Base-by-base conservation (phyloP, 2,113 vertebrate genomes). In the Epinephelus moara region DNA sequence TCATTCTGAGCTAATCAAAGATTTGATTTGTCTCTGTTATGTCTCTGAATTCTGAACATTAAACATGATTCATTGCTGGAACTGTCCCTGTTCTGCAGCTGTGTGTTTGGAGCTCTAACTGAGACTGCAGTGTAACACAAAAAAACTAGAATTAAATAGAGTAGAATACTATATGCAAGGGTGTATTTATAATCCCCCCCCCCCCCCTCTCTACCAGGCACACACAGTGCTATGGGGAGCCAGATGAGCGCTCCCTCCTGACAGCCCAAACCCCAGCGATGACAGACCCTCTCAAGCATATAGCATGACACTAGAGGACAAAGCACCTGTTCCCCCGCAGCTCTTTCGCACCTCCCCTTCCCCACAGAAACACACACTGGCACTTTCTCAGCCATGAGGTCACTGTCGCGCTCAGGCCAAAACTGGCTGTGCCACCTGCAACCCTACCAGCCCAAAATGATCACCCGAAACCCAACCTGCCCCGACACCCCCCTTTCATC, bases 251-350 rank as follows among this genome's bases (percentile, higher is more conserved):
- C 57, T 82, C 70, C 66, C 90, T 89, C 53, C 71, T 87, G 84
- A 92, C 88, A 85, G n/a, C 61, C 3, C 0, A 67, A 85, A 85
- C 63, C 59, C 4, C 0, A 71, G 84, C 15, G 78, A 87, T 92
- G 93, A 93, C 90, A 95, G 93, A 87, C 52, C 0, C 42, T 78
- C 88, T 95, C 85, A 80, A 89, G 83, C 86, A 68, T 91, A 93
- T 82, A 91, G 69, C 55, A 75, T 91, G 93, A 88, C 94, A 93
- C 84, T 40, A 71, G 69, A 66, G 88, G 85, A 93, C 53, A 86
- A 84, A 86, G 85, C 95, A 96, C 95, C 96, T 96, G 95, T 94
- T 94, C 63, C 91, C 75, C 73, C 15, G 9, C 60, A 50, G 75
- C 80, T 75, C 79, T 74, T 61, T 82, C 66, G 17, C 80, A 57